Base-by-base conservation (phyloP, 1,140 invertebrate species). In the Papilio polytes region DNA sequence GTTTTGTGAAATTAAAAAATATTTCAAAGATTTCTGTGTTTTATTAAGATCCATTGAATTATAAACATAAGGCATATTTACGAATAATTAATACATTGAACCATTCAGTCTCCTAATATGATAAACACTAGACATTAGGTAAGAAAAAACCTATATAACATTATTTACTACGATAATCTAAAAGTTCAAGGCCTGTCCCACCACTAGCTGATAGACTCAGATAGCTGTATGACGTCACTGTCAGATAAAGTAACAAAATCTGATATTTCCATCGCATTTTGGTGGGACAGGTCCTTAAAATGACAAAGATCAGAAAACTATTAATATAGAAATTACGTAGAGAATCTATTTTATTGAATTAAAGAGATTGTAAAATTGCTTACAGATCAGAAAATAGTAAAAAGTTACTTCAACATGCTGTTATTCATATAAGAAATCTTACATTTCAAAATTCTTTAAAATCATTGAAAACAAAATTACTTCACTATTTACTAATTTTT, bases 31-130 rank as follows among this genome's bases (percentile, higher is more conserved):
- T 80, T 88, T 86, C 87, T 83, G 84, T 82, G 85, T 83, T 94
- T 93, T 92, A 92, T 93, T 94, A 91, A 92, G 90, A 94, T 91
- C 86, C 90, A 89, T 90, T 89, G 74, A 92, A 83, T 91, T 92
- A 92, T 84, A 91, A 91, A 92, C 91, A 90, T 90, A n/a, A n/a
- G n/a, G n/a, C n/a, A 46, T n/a, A 7, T 41, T 36, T 36, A 36
- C 1, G 3, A 82, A 70, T 85, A 73, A 83, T 76, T 80, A 80
- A 83, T 86, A 87, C 83, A 81, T 86, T 85, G 89, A 87, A 84
- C 85, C 87, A 87, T 84, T 93, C 92, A 94, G 92, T 94, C 91
- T 94, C 92, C 91, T 92, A 92, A 92, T 89, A 90, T 90, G 87
- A 89, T 88, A 85, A 41, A 41, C 74, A 84, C 83, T 87, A 88